Evolutionary conservation across 2,888 invertebrate species (phyloP).

Genomic region (Hermaeophaga mercurialis): DNA sequence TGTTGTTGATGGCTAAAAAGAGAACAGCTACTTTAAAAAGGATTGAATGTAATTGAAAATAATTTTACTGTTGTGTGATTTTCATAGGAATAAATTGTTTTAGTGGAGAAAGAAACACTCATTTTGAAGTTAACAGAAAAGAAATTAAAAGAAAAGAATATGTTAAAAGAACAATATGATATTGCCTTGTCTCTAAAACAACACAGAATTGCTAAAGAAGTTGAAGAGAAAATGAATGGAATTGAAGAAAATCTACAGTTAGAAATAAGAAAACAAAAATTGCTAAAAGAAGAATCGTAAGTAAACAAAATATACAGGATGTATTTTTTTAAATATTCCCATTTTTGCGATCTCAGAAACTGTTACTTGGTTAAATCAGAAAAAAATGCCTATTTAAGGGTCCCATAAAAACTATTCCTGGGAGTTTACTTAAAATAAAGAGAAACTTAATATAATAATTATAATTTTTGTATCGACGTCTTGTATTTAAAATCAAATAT

Average conservation of each 20-base stretch:
- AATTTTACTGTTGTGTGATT: constrained; percentile 1
- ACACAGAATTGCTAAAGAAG: constrained; percentile 43
- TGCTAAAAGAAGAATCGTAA: constrained; percentile 55
- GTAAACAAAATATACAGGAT: constrained; percentile 21
- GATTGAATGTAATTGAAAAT: constrained; percentile 50
- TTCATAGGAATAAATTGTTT: constrained; percentile 25
- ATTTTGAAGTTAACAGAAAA: constrained; percentile 45
- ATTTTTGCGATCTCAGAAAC: too few species aligned
- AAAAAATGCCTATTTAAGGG: too few species aligned
- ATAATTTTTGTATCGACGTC: too few species aligned
- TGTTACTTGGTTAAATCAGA: too few species aligned
- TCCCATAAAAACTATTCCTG: too few species aligned
- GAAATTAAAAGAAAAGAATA: constrained; percentile 46
- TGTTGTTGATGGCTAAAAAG: constrained; percentile 51
- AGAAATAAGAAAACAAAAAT: constrained; percentile 48
- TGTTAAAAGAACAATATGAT: constrained; percentile 51
- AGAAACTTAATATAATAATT: too few species aligned
- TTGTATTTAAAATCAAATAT: too few species aligned
- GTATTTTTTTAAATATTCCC: too few species aligned
- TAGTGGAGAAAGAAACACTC: constrained; percentile 51
- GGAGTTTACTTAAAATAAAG: too few species aligned
- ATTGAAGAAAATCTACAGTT: constrained; percentile 46
- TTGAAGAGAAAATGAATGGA: constrained; percentile 49
- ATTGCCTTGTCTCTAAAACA: constrained; percentile 49
- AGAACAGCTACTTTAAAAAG: constrained; percentile 49